Conservation (phyloP, 2,113 vertebrate genomes). For the Salvelinus fontinalis region DNA sequence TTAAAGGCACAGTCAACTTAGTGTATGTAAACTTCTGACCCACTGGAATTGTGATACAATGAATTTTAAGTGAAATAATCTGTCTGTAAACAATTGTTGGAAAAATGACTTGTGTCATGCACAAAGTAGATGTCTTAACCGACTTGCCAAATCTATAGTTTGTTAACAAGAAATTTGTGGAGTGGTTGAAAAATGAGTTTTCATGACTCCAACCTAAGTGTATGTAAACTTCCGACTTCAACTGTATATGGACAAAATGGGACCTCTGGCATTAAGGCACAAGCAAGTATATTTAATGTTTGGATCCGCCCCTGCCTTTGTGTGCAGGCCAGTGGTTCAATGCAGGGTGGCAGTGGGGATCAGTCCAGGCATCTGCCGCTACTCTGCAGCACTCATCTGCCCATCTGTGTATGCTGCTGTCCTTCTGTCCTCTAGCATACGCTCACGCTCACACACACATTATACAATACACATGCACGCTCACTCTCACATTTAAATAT, state of each 20-base stretch:
- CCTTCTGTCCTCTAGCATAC: conserved; percentile 63
- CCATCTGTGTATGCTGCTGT: conserved; percentile 67
- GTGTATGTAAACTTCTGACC: too few species aligned
- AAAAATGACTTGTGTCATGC: too few species aligned
- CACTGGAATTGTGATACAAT: too few species aligned
- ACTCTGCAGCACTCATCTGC: conserved; percentile 61
- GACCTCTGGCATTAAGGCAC: conserved; percentile 67
- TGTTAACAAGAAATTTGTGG: too few species aligned
- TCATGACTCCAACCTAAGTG: too few species aligned
- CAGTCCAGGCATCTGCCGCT: conserved; percentile 73
- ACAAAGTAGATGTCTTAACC: too few species aligned
- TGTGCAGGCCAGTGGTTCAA: conserved; percentile 65
- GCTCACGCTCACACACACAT: conserved; percentile 6
- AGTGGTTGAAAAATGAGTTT: too few species aligned
- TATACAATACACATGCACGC: background rate
- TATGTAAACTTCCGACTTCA: too few species aligned
- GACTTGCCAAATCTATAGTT: too few species aligned
- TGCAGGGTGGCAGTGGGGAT: conserved; percentile 61
- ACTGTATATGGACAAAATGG: conserved; percentile 13
- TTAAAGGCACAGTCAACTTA: too few species aligned
- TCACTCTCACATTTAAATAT: background rate
- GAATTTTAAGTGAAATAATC: too few species aligned
- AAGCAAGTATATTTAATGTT: conserved; percentile 71
- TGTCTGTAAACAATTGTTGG: too few species aligned
- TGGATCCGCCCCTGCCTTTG: conserved; percentile 64